These are phyloP conservation scores for Trisateles emortualis DNA, from an alignment of 2,888 invertebrate species.

Conservation along the genomic window DNA sequence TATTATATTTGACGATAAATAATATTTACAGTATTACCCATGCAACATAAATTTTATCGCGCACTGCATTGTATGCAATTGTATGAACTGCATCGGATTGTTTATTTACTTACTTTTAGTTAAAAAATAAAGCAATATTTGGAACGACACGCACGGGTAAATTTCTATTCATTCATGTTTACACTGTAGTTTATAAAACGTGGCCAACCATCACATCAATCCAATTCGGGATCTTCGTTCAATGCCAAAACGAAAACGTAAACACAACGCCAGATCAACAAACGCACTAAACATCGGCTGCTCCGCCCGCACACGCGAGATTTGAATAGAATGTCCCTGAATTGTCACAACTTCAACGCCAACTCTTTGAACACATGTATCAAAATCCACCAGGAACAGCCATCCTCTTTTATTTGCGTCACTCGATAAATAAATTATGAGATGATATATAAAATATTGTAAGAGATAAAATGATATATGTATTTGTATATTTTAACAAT, in stretches of 20 bases:
- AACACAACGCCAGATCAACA: constrained; percentile 77
- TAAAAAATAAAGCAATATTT: constrained; percentile 5
- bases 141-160: constrained; percentile 44
- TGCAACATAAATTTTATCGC: constrained; percentile 8
- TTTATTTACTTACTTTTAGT: neutral
- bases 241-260: constrained; percentile 81
- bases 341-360: constrained; percentile 59
- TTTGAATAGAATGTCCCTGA: constrained; percentile 63
- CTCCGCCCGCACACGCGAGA: constrained; percentile 54
- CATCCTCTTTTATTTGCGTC: constrained; percentile 51
- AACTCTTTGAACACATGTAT: constrained; percentile 58
- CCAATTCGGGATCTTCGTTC: constrained; percentile 77
- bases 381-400: constrained; percentile 55
- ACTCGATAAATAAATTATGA: constrained; percentile 50
- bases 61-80: neutral
- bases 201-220: constrained; percentile 70
- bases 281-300: constrained; percentile 65
- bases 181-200: constrained; percentile 62
- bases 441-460: constrained; percentile 50
- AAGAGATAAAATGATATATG: constrained; percentile 37
- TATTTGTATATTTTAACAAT: constrained; percentile 22
- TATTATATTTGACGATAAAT: neutral
- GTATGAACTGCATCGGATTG: too few relatives aligned
- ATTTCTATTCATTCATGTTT: constrained; percentile 61
- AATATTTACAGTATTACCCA: constrained; percentile 1